Percentiles rank a stretch among this genome's conserved stretches.
Conservation (phyloP, 2,888 invertebrate species). For the Dynastes grantii region DNA sequence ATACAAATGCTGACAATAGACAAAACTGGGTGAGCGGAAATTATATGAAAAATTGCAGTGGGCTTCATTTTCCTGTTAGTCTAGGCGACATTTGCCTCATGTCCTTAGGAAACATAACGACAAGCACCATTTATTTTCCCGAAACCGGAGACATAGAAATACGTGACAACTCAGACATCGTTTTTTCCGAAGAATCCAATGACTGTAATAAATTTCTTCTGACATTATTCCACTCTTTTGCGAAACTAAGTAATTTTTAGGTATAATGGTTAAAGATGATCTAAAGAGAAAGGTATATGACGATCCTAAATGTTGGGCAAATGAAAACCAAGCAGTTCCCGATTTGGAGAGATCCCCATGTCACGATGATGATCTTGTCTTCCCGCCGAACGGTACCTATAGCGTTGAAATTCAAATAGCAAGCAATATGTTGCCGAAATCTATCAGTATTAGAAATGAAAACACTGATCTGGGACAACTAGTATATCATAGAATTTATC, state of each 20-base stretch:
- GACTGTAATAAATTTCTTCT: slow-evolving; percentile 26
- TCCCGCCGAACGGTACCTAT: slow-evolving; percentile 50
- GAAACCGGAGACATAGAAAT: slow-evolving; percentile 38
- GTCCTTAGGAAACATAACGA: slow-evolving; percentile 39
- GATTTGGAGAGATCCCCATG: slow-evolving; percentile 52
- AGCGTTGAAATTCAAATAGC: not conserved
- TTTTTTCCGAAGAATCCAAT: slow-evolving; percentile 31
- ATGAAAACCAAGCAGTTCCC: slow-evolving; percentile 48
- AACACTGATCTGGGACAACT: no score
- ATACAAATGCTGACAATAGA: slow-evolving; percentile 41
- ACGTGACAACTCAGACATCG: slow-evolving; percentile 36
- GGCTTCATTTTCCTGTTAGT: slow-evolving; percentile 45
- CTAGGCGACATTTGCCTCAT: slow-evolving; percentile 44
- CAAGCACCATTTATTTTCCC: slow-evolving; percentile 44
- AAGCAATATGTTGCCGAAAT: no score
- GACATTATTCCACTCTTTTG: not conserved
- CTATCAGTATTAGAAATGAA: no score
- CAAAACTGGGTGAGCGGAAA: slow-evolving; percentile 33
- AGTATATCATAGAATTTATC: no score
- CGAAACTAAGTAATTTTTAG: slow-evolving; percentile 13
- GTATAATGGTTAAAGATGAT: slow-evolving; percentile 35
- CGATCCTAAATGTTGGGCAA: slow-evolving; percentile 46
- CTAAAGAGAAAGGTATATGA: slow-evolving; percentile 7
- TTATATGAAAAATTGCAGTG: slow-evolving; percentile 41
- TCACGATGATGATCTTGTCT: slow-evolving; percentile 48